Evolutionary conservation across 2,113 vertebrate genomes (phyloP).

Genomic region (Rhea americana): DNA sequence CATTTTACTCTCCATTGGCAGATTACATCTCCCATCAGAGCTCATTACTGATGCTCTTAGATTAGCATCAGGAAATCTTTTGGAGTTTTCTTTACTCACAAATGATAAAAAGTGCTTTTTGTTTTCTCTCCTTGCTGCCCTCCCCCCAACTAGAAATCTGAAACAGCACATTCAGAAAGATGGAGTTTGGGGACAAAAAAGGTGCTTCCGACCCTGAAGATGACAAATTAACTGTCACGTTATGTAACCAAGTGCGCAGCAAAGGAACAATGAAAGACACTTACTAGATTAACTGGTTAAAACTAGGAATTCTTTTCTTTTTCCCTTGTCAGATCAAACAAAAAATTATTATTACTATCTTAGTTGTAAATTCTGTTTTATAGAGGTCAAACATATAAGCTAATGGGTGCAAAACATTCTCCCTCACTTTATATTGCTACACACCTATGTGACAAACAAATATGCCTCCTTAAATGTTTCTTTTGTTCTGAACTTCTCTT

Average conservation of each 20-base stretch:
- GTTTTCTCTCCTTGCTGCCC: background rate
- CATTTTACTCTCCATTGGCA: background rate
- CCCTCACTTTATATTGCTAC: background rate
- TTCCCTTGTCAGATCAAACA: background rate
- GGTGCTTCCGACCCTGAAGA: background rate
- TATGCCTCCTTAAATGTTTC: background rate
- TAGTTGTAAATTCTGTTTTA: background rate
- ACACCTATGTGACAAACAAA: fast-evolving
- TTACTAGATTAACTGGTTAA: background rate
- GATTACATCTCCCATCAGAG: constrained; percentile 13
- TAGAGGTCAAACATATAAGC: background rate
- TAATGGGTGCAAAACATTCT: background rate
- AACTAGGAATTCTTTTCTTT: background rate
- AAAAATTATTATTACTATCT: background rate
- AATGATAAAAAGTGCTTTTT: background rate
- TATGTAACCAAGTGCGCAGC: fast-evolving
- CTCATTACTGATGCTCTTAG: constrained; percentile 55
- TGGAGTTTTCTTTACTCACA: background rate
- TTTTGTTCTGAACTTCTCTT: background rate
- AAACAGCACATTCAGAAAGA: background rate
- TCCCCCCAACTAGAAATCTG: background rate
- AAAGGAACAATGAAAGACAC: background rate
- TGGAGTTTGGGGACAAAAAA: background rate
- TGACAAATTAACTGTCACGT: background rate
- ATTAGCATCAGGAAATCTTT: constrained; percentile 29